Evolutionary conservation across 2,797 vertebrate genomes (phyloP).

Genomic region (Notolabrus celidotus): DNA sequence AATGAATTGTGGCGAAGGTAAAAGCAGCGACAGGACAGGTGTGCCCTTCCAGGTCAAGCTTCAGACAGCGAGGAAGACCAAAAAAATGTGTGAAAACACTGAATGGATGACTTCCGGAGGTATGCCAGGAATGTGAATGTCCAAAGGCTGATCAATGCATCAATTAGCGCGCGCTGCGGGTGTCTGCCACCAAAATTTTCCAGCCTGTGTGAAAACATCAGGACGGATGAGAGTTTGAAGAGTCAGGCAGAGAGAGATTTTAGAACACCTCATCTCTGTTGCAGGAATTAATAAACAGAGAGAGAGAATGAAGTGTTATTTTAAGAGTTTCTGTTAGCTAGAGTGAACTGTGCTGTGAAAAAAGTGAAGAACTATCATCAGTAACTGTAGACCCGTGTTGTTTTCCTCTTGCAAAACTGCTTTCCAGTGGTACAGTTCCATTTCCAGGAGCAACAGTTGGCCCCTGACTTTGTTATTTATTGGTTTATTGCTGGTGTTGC

Average conservation of each 20-base stretch:
- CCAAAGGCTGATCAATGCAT: constrained; percentile 78
- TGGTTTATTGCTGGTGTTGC: constrained; percentile 81
- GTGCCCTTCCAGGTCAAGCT: constrained; percentile 71
- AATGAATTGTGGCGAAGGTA: constrained; percentile 37
- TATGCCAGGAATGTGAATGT: constrained; percentile 83
- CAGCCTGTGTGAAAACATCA: constrained; percentile 34
- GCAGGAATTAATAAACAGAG: neutral
- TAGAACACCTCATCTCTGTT: neutral
- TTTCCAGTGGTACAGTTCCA: constrained; percentile 38
- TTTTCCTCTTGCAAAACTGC: constrained; percentile 21
- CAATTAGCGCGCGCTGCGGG: constrained; percentile 69
- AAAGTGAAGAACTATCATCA: constrained; percentile 6
- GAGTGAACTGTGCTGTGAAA: too few species aligned
- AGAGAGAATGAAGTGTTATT: neutral
- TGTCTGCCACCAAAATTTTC: constrained; percentile 50
- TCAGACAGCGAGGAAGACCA: constrained; percentile 51
- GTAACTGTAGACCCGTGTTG: constrained; percentile 13
- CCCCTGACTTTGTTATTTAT: constrained; percentile 76
- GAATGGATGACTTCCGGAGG: constrained; percentile 80
- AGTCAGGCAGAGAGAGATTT: neutral
- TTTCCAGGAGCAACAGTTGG: constrained; percentile 55
- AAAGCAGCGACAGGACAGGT: constrained; percentile 64
- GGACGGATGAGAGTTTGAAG: constrained; percentile 1
- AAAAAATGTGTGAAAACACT: constrained; percentile 77
- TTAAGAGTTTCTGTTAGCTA: too few species aligned